Evolutionary conservation across 2,888 invertebrate genomes (phyloP), one percentile per base, ranked within the genome.

Genomic region (Agriopis aurantiaria): DNA sequence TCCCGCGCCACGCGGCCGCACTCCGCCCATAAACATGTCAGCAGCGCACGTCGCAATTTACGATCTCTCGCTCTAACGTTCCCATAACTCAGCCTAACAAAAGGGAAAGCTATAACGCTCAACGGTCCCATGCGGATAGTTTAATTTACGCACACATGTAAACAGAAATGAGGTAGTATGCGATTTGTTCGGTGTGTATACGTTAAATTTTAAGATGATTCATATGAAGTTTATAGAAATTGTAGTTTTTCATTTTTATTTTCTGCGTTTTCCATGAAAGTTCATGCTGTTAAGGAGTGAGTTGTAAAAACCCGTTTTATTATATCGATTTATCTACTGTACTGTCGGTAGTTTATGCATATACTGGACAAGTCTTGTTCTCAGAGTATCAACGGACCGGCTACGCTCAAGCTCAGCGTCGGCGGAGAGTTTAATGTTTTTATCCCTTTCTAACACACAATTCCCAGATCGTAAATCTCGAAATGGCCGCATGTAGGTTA

Each of bases 401-500:
- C 88, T 87, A 81, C 85, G 87, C 86, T 89, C 85, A 85, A 86
- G 86, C 90, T 90, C 81, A 88, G 88, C 87, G 90, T 85, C 91
- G 89, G 91, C 88, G 84, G 86, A 88, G 92, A 92, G 92, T 90
- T 88, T 88, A 89, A 91, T 93, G 88, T 90, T 91, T 91, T 91
- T 89, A 89, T 95, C 95, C 88, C 93, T 84, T 85, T 95, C 94
- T 89, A 91, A 92, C 95, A 89, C 92, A 91, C 93, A 95, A 93
- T 95, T 95, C 95, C 95, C 95, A 95, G 95, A 88, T 95, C 95
- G 95, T 95, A 95, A 95, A 95, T 95, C 94, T 93, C 88, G 95
- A 95, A 95, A 95, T 93, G 94, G 95, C 95, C 95, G 94, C 94
- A 94, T 94, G 93, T 94, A 94, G 94, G 93, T 94, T 94, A 94